Conservation (phyloP, 2,113 vertebrate species). For the Xiphophorus couchianus region DNA sequence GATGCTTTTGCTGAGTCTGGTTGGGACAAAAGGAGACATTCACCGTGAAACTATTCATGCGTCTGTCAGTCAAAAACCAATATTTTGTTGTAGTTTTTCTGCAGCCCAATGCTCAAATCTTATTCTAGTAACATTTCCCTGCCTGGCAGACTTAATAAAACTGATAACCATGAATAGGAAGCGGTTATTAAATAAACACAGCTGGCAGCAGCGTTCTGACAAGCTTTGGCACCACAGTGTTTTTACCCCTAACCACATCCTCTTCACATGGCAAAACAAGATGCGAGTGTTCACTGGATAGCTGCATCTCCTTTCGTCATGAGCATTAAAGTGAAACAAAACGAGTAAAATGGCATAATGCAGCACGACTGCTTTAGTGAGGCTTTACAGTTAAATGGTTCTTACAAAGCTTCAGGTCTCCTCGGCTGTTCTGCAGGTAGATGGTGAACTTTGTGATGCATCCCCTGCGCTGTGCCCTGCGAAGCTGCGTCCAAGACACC, state of each 20-base stretch:
- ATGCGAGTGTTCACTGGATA: neutral
- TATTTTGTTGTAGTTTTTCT: neutral
- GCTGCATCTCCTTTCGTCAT: neutral
- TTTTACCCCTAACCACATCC: slow-evolving; percentile 1
- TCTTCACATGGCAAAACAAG: neutral
- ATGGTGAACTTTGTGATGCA: slow-evolving; percentile 74
- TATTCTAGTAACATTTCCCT: no score
- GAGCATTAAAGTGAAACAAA: neutral
- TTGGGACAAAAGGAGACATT: neutral
- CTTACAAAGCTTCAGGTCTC: slow-evolving; percentile 10
- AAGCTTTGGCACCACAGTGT: neutral
- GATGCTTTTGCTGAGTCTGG: slow-evolving; percentile 39
- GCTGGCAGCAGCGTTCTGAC: neutral
- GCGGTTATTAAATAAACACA: neutral
- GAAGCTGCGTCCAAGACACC: slow-evolving; percentile 65
- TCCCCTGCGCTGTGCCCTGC: slow-evolving; percentile 55
- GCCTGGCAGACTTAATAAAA: neutral
- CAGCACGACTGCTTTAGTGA: neutral
- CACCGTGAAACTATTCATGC: neutral
- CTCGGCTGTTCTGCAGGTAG: slow-evolving; percentile 47
- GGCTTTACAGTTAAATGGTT: neutral
- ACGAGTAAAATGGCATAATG: neutral
- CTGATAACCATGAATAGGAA: neutral
- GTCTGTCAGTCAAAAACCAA: neutral
- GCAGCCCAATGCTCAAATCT: neutral